A percentile compares a stretch with the other conserved stretches of the same genome.
Conservation (phyloP, 2,797 vertebrate species). For the Cichlasoma orientale region DNA sequence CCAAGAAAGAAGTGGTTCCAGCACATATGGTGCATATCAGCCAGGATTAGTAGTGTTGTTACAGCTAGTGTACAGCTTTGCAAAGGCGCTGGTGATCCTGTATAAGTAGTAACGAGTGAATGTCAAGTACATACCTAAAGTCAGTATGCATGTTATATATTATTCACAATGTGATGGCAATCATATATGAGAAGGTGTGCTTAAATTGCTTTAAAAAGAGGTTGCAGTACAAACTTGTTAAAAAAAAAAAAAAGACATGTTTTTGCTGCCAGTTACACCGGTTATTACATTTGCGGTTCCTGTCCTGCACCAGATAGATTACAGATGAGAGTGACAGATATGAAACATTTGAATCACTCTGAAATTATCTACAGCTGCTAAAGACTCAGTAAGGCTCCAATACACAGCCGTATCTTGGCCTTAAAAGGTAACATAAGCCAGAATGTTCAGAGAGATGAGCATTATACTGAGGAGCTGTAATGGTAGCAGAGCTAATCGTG, state of each 20-base stretch:
- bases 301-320: neutral
- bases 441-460: neutral
- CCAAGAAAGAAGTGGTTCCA: constrained; percentile 7
- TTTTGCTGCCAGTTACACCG: neutral
- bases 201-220: neutral
- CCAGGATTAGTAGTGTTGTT: constrained; percentile 21
- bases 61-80: constrained; percentile 1
- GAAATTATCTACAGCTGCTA: neutral
- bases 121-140: neutral
- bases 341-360: neutral
- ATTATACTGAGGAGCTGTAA: neutral
- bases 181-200: neutral
- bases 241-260: neutral
- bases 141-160: neutral
- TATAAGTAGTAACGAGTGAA: neutral
- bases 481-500: neutral
- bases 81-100: neutral
- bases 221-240: neutral
- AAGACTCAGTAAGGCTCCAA: neutral
- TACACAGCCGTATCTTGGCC: neutral
- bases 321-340: neutral
- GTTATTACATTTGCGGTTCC: neutral
- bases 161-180: neutral
- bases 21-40: constrained; percentile 34
- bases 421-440: neutral